Conservation (phyloP, 2,113 vertebrate genomes). For the Arenaria interpres region DNA sequence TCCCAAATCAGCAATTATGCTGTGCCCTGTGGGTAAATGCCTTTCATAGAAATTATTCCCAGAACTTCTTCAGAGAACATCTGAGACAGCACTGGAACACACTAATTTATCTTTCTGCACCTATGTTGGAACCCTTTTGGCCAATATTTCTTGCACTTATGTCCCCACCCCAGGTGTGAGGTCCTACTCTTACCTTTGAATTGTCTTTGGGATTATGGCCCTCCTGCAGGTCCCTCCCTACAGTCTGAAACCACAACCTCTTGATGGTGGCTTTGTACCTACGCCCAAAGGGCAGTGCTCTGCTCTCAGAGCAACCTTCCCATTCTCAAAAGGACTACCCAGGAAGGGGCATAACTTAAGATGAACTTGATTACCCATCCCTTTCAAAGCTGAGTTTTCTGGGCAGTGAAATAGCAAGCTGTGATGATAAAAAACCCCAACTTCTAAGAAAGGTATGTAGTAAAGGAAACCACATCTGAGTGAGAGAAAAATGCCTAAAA, state of each 20-base stretch:
- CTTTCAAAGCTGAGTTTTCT: neutral
- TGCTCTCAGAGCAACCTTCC: neutral
- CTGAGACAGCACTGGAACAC: constrained; percentile 48
- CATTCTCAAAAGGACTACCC: neutral
- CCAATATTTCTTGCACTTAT: neutral
- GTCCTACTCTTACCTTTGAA: neutral
- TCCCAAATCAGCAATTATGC: constrained; percentile 64
- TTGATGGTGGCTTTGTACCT: neutral
- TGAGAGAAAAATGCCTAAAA: neutral
- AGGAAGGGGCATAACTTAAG: neutral
- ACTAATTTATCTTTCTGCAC: constrained; percentile 21
- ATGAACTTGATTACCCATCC: neutral
- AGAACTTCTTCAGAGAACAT: constrained; percentile 51
- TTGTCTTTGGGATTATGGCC: neutral
- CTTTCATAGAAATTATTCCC: constrained; percentile 55
- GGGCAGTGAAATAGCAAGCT: neutral
- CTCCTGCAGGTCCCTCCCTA: neutral
- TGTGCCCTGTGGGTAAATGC: constrained; percentile 52
- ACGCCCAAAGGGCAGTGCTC: neutral
- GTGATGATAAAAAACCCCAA: neutral
- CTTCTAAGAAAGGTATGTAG: neutral
- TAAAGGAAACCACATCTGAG: neutral
- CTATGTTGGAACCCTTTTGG: neutral
- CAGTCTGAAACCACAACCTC: neutral
- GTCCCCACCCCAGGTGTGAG: neutral